These are phyloP conservation scores for Cheumatopsyche charites DNA, from an alignment of 1,140 invertebrate species.

Conservation along the genomic window DNA sequence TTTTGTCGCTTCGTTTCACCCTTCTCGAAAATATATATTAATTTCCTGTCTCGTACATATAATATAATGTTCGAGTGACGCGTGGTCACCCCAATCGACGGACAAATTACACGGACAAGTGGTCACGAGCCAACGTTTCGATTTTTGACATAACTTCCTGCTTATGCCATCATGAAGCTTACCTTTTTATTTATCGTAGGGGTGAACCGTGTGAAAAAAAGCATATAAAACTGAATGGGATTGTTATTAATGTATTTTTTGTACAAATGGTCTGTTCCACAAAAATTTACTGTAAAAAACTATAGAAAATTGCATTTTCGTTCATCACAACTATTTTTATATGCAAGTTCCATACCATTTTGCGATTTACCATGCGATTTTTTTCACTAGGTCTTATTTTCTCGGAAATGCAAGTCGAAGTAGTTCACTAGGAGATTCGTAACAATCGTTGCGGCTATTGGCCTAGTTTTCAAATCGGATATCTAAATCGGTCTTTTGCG, in stretches of 20 bases:
- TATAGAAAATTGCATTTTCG: too few species aligned
- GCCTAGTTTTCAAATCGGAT: conserved; percentile 5
- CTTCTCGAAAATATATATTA: background rate
- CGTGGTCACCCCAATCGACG: background rate
- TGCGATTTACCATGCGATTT: too few species aligned
- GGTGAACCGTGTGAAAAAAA: conserved; percentile 2
- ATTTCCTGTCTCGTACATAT: conserved; percentile 19
- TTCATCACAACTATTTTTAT: too few species aligned
- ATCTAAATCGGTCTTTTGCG: conserved; percentile 8
- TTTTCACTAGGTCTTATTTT: background rate
- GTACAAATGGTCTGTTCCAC: too few species aligned
- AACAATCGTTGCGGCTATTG: background rate
- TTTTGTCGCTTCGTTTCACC: too few species aligned
- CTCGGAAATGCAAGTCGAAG: too few species aligned
- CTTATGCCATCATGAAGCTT: background rate
- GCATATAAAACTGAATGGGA: background rate
- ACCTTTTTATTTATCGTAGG: background rate
- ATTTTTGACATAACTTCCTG: background rate
- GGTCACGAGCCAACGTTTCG: conserved; percentile 27
- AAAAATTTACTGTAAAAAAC: too few species aligned
- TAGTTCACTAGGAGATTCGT: background rate
- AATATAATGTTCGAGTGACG: background rate
- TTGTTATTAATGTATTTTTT: too few species aligned
- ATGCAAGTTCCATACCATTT: too few species aligned
- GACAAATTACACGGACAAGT: conserved; percentile 32